Evolutionary conservation across 2,888 invertebrate genomes (phyloP).

Genomic region (Julus scanicus): DNA sequence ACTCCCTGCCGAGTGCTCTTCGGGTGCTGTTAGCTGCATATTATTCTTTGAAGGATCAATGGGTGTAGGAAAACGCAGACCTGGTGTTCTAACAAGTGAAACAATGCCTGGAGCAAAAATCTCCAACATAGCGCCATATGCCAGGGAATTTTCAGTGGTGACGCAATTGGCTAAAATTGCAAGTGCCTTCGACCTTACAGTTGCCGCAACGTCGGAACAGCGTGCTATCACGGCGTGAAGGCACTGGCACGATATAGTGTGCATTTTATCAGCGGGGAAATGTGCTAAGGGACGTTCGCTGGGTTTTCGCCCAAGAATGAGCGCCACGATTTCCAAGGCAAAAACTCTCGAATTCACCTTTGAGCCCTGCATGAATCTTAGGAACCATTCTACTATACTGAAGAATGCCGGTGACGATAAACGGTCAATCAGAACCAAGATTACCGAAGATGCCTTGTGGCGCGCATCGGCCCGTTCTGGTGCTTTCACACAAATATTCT

Average conservation of each 20-base stretch:
- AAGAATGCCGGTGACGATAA: constrained; percentile 64
- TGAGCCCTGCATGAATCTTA: constrained; percentile 65
- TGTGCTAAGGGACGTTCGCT: neutral
- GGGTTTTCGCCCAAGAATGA: constrained; percentile 63
- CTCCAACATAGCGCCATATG: constrained; percentile 21
- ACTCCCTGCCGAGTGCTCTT: neutral
- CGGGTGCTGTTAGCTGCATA: neutral
- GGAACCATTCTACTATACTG: constrained; percentile 66
- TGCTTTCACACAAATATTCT: constrained; percentile 67
- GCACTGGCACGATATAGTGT: constrained; percentile 61
- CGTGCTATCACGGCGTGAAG: constrained; percentile 71
- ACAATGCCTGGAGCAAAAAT: neutral
- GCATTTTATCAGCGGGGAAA: constrained; percentile 48
- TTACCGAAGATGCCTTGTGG: constrained; percentile 65
- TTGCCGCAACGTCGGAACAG: constrained; percentile 71
- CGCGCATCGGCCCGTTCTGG: constrained; percentile 68
- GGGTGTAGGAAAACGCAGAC: neutral
- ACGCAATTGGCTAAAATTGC: constrained; percentile 70
- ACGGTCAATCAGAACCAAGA: constrained; percentile 64
- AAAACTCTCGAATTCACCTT: constrained; percentile 68
- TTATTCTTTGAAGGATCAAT: neutral
- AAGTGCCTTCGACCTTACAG: constrained; percentile 74
- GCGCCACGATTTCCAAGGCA: constrained; percentile 69
- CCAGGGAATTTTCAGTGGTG: constrained; percentile 59
- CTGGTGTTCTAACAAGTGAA: neutral